Base-by-base conservation (phyloP, 2,888 invertebrate genomes). In the Lobophora halterata region DNA sequence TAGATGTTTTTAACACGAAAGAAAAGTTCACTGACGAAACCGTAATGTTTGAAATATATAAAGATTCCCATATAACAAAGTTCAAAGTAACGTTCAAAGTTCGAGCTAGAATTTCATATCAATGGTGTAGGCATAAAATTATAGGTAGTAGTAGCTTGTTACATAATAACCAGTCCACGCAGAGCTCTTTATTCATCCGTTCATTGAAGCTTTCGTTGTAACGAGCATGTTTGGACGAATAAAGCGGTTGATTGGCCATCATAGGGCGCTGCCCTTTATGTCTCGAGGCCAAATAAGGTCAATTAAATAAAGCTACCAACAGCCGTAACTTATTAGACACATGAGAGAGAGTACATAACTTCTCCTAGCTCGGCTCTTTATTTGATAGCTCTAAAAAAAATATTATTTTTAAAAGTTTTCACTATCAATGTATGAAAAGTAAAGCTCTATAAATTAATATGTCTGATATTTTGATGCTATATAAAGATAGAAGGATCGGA, bases 281-380 rank as follows among this genome's bases (percentile, higher is more conserved):
- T 55, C 58, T 48, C 48, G 58, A 56, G 66, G 67, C 65, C 66
- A 75, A 76, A 64, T 67, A 68, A 63, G 72, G 79, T 79, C 75
- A 85, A 85, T 85, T 78, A 67, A 70, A 73, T 79, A 67, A 79
- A 49, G 46, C 48, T 44, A 42, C 71, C 61, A 67, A 48, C 33
- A 27, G 43, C 46, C 27, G 54, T 56, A 51, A 41, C 46, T 45
- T 53, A 47, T 36, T 36, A 43, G 39, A 38, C 38, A n/a, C 28
- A 33, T 41, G n/a, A 45, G 9, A 44, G 38, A 44, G 9, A 41
- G 30, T 46, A 36, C 23, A 46, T 39, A 36, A 37, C 38, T 26
- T 26, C 30, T 37, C n/a, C n/a, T n/a, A n/a, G n/a, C n/a, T n/a
- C n/a, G n/a, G n/a, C n/a, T n/a, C n/a, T n/a, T n/a, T n/a, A n/a